Evolutionary conservation across 2,113 vertebrate genomes (phyloP).

Genomic region (Menidia beryllina): DNA sequence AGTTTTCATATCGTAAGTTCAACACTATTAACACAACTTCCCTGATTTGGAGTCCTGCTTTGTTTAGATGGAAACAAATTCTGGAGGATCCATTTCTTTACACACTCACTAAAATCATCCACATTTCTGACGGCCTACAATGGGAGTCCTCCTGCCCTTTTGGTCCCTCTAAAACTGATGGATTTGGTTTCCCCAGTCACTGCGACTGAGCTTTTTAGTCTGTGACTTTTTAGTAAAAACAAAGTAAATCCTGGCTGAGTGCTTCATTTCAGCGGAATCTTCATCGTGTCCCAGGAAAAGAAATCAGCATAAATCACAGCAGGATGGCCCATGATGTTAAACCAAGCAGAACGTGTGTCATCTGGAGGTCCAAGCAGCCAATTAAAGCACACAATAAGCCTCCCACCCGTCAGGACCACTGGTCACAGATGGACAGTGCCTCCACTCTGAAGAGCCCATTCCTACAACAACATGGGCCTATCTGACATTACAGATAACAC

Average conservation of each 20-base stretch:
- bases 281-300: background rate
- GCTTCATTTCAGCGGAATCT: background rate
- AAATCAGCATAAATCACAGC: slow-evolving; percentile 11
- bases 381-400: slow-evolving; percentile 44
- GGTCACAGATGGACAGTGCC: slow-evolving; percentile 43
- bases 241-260: background rate
- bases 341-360: slow-evolving; percentile 32
- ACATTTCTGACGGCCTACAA: background rate
- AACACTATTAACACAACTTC: background rate
- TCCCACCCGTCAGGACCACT: slow-evolving; percentile 28
- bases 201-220: no score
- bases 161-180: no score
- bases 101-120: background rate
- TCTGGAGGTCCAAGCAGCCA: slow-evolving; percentile 19
- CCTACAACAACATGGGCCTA: slow-evolving; percentile 16
- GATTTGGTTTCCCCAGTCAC: slow-evolving; percentile 15
- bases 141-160: no score
- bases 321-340: slow-evolving; percentile 7
- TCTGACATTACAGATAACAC: background rate
- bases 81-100: no score
- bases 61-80: background rate
- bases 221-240: slow-evolving; percentile 39
- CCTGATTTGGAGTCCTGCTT: background rate
- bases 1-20: background rate
- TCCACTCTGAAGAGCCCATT: slow-evolving; percentile 16